Base-by-base conservation (phyloP, 2,888 invertebrate species). In the Aphidoletes aphidimyza region DNA sequence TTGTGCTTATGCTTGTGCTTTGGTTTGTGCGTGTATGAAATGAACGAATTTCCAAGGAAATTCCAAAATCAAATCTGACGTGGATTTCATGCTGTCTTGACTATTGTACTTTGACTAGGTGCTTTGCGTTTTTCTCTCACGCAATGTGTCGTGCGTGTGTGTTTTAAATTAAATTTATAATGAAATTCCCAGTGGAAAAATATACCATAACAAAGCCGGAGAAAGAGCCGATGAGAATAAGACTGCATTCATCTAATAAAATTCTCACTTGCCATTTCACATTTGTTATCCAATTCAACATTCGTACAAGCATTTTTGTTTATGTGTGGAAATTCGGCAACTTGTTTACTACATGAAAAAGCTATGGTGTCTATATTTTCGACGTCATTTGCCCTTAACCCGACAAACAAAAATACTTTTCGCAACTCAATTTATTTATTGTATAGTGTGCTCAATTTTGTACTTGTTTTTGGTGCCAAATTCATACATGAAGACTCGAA, bases 151-250 rank as follows among this genome's bases (percentile, higher is more conserved):
- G n/a, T 69, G 69, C 30, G 69, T 69, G 11, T 69, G 2, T 26
- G 30, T 69, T 2, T 34, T 69, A 34, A 69, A 69, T 69, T 69
- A 69, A 69, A 69, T 69, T 69, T 30, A 69, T 69, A 69, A 69
- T 69, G 69, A 69, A 69, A 69, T 69, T 69, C 69, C 69, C 69
- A 69, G n/a, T 30, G 69, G 69, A 30, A 30, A 30, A 69, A 69
- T 69, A 69, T 30, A 69, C 30, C 54, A 54, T 54, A 54, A 54
- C n/a, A 69, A 30, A 26, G 34, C 26, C n/a, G n/a, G n/a, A n/a
- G n/a, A n/a, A n/a, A n/a, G n/a, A n/a, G n/a, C n/a, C n/a, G n/a
- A n/a, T n/a, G n/a, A 69, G 17, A 30, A 69, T 30, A 69, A 30
- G 30, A n/a, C 69, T 14, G n/a, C 34, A 69, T 69, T 69, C 69